Evolutionary conservation across 2,888 invertebrate species (phyloP).

Genomic region (Drosophila phalerata): DNA sequence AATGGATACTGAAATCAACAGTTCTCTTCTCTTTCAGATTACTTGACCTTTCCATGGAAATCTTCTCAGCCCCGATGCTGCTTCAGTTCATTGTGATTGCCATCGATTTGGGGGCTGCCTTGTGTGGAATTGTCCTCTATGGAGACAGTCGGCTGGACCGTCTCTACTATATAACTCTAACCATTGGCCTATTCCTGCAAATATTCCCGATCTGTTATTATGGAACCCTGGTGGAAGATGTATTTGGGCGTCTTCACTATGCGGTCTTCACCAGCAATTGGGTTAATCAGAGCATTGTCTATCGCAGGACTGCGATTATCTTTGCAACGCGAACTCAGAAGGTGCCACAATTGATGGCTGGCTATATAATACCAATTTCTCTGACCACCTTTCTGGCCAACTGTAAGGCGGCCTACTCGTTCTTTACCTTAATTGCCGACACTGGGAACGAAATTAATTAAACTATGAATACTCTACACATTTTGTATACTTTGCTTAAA

Average conservation of each 20-base stretch:
- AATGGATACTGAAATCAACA: no score
- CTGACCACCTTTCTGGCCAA: slow-evolving; percentile 61
- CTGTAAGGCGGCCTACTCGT: slow-evolving; percentile 67
- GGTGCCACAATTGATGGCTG: slow-evolving; percentile 44
- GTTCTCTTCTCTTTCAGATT: slow-evolving; percentile 32
- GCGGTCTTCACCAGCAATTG: slow-evolving; percentile 66
- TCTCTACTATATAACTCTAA: slow-evolving; percentile 28
- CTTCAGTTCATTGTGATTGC: slow-evolving; percentile 60
- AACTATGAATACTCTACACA: not conserved
- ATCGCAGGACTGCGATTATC: slow-evolving; percentile 38
- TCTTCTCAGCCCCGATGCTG: slow-evolving; percentile 60
- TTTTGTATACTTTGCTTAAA: no score
- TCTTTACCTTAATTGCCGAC: slow-evolving; percentile 62
- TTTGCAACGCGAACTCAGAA: slow-evolving; percentile 48
- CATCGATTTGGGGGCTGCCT: slow-evolving; percentile 43
- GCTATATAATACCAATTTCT: slow-evolving; percentile 57
- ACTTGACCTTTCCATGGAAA: slow-evolving; percentile 27
- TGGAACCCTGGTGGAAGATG: slow-evolving; percentile 43
- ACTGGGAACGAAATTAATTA: not conserved
- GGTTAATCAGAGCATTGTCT: slow-evolving; percentile 53
- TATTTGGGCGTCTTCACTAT: slow-evolving; percentile 40
- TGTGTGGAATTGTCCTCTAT: slow-evolving; percentile 52
- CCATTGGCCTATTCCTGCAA: slow-evolving; percentile 37
- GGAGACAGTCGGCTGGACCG: slow-evolving; percentile 31
- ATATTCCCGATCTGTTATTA: slow-evolving; percentile 61